Conservation (phyloP, 2,888 invertebrate genomes). For the Ophion ventricosus region DNA sequence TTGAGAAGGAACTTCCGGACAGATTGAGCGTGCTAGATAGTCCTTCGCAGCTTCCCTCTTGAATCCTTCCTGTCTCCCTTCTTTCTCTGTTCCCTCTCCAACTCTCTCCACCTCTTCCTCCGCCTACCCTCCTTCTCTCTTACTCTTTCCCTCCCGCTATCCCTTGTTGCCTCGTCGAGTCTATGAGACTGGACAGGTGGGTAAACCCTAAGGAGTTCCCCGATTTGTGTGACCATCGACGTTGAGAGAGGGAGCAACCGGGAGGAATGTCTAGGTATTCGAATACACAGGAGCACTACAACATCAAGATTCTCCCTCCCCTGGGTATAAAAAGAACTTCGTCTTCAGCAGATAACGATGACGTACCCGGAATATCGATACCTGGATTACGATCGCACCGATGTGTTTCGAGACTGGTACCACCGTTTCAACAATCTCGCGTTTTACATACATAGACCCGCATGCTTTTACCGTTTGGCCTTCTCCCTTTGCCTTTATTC, state of each 20-base stretch:
- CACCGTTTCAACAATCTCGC: conserved; percentile 39
- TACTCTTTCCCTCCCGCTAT: conserved; percentile 1
- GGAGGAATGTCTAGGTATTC: not conserved
- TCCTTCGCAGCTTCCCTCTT: conserved; percentile 52
- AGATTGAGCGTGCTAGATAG: conserved; percentile 69
- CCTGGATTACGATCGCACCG: conserved; percentile 54
- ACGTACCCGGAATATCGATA: conserved; percentile 61
- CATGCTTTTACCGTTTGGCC: conserved; percentile 14
- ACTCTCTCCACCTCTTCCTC: not conserved
- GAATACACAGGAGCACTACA: conserved; percentile 11
- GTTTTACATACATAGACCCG: conserved; percentile 54
- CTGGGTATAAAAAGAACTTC: conserved; percentile 48
- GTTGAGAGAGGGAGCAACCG: not conserved
- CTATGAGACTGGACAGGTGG: conserved; percentile 6
- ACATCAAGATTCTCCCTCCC: conserved; percentile 3
- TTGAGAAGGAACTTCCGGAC: conserved; percentile 64
- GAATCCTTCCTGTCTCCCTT: conserved; percentile 23
- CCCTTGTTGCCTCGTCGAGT: conserved; percentile 26
- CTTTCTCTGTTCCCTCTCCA: not conserved
- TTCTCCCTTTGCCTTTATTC: not conserved
- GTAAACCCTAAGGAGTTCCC: conserved; percentile 8
- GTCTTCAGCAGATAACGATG: conserved; percentile 46
- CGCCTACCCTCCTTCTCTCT: not conserved
- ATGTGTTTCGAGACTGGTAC: conserved; percentile 40
- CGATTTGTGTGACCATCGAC: conserved; percentile 10